Conservation (phyloP, 2,888 invertebrate species). For the Temnothorax ravouxi region DNA sequence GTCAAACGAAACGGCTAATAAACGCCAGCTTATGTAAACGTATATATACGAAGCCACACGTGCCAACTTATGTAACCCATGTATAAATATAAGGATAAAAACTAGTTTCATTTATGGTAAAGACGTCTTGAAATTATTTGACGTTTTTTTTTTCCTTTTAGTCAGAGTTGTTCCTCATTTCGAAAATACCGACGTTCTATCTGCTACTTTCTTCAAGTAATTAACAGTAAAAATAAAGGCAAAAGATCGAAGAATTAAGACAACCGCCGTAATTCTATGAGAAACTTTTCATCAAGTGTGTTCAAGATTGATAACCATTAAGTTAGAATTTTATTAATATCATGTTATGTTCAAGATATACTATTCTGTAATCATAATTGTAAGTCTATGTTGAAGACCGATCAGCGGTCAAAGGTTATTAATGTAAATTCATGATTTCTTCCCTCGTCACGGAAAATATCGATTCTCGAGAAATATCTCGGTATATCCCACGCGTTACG, state of each 20-base stretch:
- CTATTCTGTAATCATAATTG: too few species aligned
- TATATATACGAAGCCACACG: background rate
- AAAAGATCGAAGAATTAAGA: background rate
- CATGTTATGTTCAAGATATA: too few species aligned
- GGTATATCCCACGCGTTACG: too few species aligned
- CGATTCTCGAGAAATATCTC: too few species aligned
- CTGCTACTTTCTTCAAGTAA: background rate
- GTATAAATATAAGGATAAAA: background rate
- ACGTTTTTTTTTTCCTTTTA: background rate
- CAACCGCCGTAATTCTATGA: background rate
- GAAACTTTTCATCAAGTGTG: background rate
- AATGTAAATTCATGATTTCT: too few species aligned
- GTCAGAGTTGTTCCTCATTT: background rate
- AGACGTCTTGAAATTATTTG: background rate
- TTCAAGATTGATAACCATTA: too few species aligned
- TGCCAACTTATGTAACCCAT: slow-evolving; percentile 4
- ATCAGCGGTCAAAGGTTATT: too few species aligned
- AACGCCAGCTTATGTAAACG: slow-evolving; percentile 31
- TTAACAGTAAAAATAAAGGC: background rate
- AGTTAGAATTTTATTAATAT: too few species aligned
- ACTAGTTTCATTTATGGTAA: background rate
- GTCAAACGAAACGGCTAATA: slow-evolving; percentile 20
- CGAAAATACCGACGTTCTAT: background rate
- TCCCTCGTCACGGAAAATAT: too few species aligned
- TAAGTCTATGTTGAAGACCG: too few species aligned